A percentile compares a stretch with the other conserved stretches of the same genome.
Evolutionary conservation across 2,888 invertebrate species (phyloP).

Genomic region (Congeria kusceri): DNA sequence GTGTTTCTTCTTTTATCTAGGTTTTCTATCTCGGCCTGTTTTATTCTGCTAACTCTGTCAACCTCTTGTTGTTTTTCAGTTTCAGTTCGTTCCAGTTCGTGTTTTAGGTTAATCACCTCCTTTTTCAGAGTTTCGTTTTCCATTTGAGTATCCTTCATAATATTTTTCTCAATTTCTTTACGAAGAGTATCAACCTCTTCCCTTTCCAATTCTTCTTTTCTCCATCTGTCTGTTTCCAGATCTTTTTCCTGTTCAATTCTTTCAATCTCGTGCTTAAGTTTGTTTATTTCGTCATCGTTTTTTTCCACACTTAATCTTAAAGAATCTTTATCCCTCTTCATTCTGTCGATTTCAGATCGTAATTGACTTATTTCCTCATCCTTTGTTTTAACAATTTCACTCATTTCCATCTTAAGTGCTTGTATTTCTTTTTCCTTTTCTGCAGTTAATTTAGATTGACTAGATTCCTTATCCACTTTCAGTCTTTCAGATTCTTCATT

Average conservation of each 20-base stretch:
- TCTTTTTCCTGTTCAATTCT: slow-evolving; percentile 49
- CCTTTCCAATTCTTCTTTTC: slow-evolving; percentile 46
- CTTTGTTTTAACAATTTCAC: slow-evolving; percentile 21
- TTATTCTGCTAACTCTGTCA: slow-evolving; percentile 44
- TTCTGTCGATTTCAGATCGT: slow-evolving; percentile 40
- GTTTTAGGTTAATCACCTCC: slow-evolving; percentile 52
- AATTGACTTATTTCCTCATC: slow-evolving; percentile 10
- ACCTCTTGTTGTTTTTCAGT: slow-evolving; percentile 45
- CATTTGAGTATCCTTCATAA: slow-evolving; percentile 42
- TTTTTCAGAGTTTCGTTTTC: slow-evolving; percentile 55
- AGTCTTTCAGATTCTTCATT: not conserved
- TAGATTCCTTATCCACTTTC: slow-evolving; percentile 1
- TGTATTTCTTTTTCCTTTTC: slow-evolving; percentile 15
- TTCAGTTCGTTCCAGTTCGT: slow-evolving; percentile 53
- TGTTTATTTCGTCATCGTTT: slow-evolving; percentile 38
- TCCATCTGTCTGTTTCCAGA: slow-evolving; percentile 37
- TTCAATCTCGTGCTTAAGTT: slow-evolving; percentile 32
- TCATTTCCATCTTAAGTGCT: slow-evolving; percentile 1
- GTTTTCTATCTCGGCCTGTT: slow-evolving; percentile 50
- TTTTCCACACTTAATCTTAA: slow-evolving; percentile 42
- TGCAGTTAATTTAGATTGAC: not conserved
- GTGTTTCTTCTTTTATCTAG: slow-evolving; percentile 44
- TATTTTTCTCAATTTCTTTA: slow-evolving; percentile 48
- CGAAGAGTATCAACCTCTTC: slow-evolving; percentile 29
- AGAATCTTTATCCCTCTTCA: slow-evolving; percentile 39